Evolutionary conservation across 1,140 invertebrate genomes (phyloP).

Genomic region (Drosophila leontia): DNA sequence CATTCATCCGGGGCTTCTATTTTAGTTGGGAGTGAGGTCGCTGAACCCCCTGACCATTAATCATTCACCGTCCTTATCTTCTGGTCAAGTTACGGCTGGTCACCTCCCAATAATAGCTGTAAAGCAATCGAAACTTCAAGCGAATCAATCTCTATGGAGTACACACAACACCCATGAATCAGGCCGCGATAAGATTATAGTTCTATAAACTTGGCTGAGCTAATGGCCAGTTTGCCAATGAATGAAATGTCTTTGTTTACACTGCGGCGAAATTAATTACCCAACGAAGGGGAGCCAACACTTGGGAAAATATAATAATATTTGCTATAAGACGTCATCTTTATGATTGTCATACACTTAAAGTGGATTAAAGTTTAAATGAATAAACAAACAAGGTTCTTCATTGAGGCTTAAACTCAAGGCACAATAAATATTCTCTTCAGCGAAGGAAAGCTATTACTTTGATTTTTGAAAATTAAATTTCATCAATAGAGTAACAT

Average conservation of each 20-base stretch:
- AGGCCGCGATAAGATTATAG: conserved; percentile 28
- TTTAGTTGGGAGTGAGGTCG: conserved; percentile 7
- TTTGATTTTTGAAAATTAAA: neutral
- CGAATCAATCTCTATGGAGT: conserved; percentile 11
- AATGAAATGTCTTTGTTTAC: conserved; percentile 50
- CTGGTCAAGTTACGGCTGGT: conserved; percentile 17
- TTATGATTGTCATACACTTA: neutral
- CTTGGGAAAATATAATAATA: neutral
- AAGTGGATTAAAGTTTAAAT: neutral
- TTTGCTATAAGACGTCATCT: conserved; percentile 4
- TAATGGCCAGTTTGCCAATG: conserved; percentile 24
- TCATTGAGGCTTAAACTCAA: neutral
- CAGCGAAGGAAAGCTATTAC: neutral
- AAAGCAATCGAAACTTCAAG: conserved; percentile 13
- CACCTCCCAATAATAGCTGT: conserved; percentile 44
- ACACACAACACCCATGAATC: conserved; percentile 23
- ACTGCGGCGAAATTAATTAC: conserved; percentile 38
- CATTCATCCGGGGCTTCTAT: neutral
- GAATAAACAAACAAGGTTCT: neutral
- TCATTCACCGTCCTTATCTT: conserved; percentile 25
- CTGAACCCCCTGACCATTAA: conserved; percentile 23
- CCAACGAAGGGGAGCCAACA: conserved; percentile 1
- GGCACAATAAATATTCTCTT: no score
- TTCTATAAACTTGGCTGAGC: conserved; percentile 40
- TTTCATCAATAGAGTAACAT: neutral